Evolutionary conservation across 2,797 vertebrate species (phyloP), one percentile per base, ranked within the genome.

Genomic region (Pseudocheirus occidentalis): DNA sequence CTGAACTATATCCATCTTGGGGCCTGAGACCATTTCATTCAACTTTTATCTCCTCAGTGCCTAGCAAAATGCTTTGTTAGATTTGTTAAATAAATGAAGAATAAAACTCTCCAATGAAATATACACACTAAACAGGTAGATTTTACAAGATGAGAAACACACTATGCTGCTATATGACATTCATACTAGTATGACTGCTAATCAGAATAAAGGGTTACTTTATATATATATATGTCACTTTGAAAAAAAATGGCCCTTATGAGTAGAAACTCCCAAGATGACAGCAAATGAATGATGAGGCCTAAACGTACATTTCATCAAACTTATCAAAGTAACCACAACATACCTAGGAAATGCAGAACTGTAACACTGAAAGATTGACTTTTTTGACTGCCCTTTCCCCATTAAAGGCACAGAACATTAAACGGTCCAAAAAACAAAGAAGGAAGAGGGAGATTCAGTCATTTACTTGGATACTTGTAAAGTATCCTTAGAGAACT

Each of bases 121-220:
- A 11, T 11, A 93, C 5, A 94, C 62, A n/a, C 96, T 95, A 97
- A 98, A 14, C 50, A 94, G 93, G 94, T 94, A 92, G 55, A 92
- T 90, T 98, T 97, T 95, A 95, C 91, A 96, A 93, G 53, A 90
- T 94, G 94, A 98, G 95, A 97, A 98, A 96, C 46, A 87, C 29
- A 92, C 91, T n/a, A 4, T 0, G 90, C 50, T 90, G 0, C 91
- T 89, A 0, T 57, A 96, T 46, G 96, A 96, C 93, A 97, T 12
- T 90, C 59, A 96, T 89, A 93, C 95, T 96, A 94, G 62, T 90
- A 62, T 94, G 95, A 92, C 53, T 13, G 96, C 95, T 97, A 95
- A 97, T 95, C 93, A 98, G 93, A 98, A 98, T 96, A 98, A 97
- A 98, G 94, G 96, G 96, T n/a, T n/a, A n/a, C n/a, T n/a, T n/a